Conservation (phyloP, 2,888 invertebrate species). For the Drosophila gaucha region DNA sequence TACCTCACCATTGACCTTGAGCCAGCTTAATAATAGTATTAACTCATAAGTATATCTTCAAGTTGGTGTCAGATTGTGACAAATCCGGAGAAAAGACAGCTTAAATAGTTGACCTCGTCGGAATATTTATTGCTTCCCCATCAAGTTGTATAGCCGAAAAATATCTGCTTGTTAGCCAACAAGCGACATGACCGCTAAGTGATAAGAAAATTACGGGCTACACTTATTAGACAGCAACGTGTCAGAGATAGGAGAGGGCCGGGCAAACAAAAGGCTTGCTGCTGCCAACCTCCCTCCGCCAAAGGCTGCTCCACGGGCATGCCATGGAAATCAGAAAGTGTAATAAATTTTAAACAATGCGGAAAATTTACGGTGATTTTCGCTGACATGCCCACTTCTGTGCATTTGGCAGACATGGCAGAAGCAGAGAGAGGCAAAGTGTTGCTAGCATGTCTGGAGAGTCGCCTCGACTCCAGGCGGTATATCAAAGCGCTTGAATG, state of each 20-base stretch:
- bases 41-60: background rate
- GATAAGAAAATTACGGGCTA: conserved; percentile 78
- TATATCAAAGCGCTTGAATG: conserved; percentile 72
- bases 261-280: conserved; percentile 68
- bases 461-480: conserved; percentile 60
- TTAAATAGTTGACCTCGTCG: conserved; percentile 19
- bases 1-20: no score
- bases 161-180: conserved; percentile 47
- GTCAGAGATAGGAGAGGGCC: conserved; percentile 62
- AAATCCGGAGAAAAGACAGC: background rate
- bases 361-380: conserved; percentile 79
- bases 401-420: conserved; percentile 59
- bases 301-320: conserved; percentile 27
- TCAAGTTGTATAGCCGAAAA: conserved; percentile 35
- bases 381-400: conserved; percentile 78
- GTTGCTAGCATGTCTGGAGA: conserved; percentile 69
- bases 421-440: conserved; percentile 23
- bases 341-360: conserved; percentile 80
- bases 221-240: conserved; percentile 75
- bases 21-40: no score
- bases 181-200: conserved; percentile 55
- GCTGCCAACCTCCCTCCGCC: conserved; percentile 8
- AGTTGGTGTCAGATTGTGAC: background rate
- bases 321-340: conserved; percentile 75
- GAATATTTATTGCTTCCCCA: conserved; percentile 38